phyloP scores from a whole-genome alignment of 2,113 vertebrate species.

The Sturnira hondurensis region DNA sequence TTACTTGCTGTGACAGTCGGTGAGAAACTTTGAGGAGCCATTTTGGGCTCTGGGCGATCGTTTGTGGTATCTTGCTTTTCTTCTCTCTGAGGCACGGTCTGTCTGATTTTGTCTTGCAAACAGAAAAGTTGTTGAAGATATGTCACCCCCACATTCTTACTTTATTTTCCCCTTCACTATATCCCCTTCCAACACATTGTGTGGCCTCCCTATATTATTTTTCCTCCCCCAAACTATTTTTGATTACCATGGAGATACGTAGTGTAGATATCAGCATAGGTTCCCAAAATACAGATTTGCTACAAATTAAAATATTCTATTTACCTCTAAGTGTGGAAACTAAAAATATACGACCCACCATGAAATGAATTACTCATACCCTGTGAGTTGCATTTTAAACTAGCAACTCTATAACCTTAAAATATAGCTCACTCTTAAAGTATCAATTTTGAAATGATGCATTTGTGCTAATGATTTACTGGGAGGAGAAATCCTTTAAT shows the following conservation, averaged over 20 bases:
- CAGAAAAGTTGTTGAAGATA: slow-evolving; percentile 19
- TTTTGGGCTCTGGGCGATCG: not conserved
- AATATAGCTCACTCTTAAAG: slow-evolving; percentile 70
- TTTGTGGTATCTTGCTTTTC: not conserved
- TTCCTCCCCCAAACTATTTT: not conserved
- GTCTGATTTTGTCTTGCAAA: not conserved
- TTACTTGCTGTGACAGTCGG: not conserved
- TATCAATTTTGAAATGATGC: slow-evolving; percentile 79
- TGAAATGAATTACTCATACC: slow-evolving; percentile 67
- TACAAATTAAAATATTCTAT: slow-evolving; percentile 64
- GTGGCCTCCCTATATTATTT: not conserved
- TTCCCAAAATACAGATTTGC: slow-evolving; percentile 40
- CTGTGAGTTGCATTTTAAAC: slow-evolving; percentile 65
- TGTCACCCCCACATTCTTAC: not conserved
- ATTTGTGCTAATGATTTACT: slow-evolving; percentile 76
- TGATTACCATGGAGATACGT: not conserved
- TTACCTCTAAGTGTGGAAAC: slow-evolving; percentile 64
- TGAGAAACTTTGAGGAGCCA: not conserved
- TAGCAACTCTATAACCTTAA: slow-evolving; percentile 72
- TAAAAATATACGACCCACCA: slow-evolving; percentile 59
- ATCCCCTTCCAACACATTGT: not conserved
- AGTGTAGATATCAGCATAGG: not conserved
- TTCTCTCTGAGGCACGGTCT: not conserved
- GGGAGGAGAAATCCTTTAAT: slow-evolving; percentile 68
- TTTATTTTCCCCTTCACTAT: not conserved